These are phyloP conservation scores for Bettongia penicillata DNA, from an alignment of 2,113 vertebrate genomes.

Conservation along the genomic window DNA sequence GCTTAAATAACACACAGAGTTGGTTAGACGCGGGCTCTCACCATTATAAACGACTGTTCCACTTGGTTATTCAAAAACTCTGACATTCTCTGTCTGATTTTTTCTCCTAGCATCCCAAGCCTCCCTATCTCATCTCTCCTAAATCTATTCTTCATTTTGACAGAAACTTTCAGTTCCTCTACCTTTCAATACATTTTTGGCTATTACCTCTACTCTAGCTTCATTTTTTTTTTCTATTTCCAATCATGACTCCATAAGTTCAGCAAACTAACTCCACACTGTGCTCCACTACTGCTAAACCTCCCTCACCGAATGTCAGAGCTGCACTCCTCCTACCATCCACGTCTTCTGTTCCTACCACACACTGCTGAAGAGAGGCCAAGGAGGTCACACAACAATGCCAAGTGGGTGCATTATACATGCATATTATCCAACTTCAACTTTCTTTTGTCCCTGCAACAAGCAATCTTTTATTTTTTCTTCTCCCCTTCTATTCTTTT, in stretches of 20 bases:
- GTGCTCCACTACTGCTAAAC: not conserved
- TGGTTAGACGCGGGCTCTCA: not conserved
- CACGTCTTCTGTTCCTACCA: not conserved
- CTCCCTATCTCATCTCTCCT: not conserved
- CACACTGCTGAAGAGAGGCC: not conserved
- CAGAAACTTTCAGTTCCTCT: not conserved
- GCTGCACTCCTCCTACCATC: not conserved
- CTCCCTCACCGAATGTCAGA: not conserved
- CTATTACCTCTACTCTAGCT: not conserved
- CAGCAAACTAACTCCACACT: not conserved
- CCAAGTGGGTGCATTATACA: not conserved
- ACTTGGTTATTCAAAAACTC: not conserved
- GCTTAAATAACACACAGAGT: not conserved
- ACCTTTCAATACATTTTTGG: not conserved
- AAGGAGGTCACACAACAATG: not conserved
- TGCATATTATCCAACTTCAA: not conserved
- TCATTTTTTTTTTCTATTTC: not conserved
- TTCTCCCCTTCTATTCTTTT: not conserved
- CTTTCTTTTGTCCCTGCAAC: not conserved
- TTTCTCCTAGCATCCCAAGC: not conserved
- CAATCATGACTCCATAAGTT: not conserved
- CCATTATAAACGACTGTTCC: not conserved
- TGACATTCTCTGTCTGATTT: not conserved
- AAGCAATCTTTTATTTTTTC: not conserved
- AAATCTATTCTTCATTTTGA: not conserved